A percentile compares a stretch with the other conserved stretches of the same genome.
phyloP scores from a whole-genome alignment of 2,797 vertebrate species.

The Triplophysa yarkandensis region DNA sequence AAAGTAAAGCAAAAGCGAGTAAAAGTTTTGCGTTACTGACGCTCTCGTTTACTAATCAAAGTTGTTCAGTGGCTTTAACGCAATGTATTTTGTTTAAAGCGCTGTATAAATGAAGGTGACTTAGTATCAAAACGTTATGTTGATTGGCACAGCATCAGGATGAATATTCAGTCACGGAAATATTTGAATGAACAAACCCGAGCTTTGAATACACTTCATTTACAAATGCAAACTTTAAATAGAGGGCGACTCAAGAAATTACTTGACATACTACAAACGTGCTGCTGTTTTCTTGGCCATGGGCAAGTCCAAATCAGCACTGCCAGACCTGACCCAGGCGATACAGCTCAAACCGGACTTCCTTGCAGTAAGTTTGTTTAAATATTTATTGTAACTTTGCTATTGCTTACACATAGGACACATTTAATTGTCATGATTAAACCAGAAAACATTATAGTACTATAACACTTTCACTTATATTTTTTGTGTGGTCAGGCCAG shows the following conservation, averaged over 20 bases:
- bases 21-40: no score
- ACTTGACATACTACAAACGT: slow-evolving; percentile 86
- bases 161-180: background rate
- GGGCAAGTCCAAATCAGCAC: slow-evolving; percentile 84
- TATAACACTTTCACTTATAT: background rate
- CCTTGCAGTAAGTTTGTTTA: slow-evolving; percentile 74
- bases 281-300: slow-evolving; percentile 84
- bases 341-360: slow-evolving; percentile 87
- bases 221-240: slow-evolving; percentile 18
- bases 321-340: slow-evolving; percentile 81
- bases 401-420: background rate
- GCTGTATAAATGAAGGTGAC: no score
- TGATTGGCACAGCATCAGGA: background rate
- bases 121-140: background rate
- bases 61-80: no score
- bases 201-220: background rate
- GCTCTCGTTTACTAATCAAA: no score
- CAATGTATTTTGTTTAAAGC: no score
- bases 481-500: slow-evolving; percentile 70
- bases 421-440: background rate
- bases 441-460: background rate
- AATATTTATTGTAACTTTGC: no score
- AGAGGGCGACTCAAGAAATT: slow-evolving; percentile 87
- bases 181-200: background rate
- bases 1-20: no score